These are phyloP conservation scores for Penaeus monodon DNA, from an alignment of 2,888 invertebrate genomes.

Conservation along the genomic window DNA sequence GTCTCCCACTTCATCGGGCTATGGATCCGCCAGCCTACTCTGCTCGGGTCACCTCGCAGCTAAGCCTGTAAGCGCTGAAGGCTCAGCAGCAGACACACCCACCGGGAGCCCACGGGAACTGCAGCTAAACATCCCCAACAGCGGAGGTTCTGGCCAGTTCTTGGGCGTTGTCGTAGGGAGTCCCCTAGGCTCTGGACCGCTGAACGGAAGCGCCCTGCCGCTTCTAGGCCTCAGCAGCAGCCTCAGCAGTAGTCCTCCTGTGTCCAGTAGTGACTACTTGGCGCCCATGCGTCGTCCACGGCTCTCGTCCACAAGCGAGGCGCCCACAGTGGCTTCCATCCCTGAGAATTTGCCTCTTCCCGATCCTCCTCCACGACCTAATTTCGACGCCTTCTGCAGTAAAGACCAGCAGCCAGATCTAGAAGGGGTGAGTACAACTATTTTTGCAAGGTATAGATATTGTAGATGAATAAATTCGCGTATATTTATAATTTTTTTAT, in stretches of 20 bases:
- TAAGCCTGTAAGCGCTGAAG: not conserved
- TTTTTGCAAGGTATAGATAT: not conserved
- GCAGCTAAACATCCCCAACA: not conserved
- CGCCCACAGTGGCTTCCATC: conserved; percentile 63
- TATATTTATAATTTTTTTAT: not conserved
- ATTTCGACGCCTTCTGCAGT: not conserved
- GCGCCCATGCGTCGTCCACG: conserved; percentile 56
- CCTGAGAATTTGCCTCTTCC: conserved; percentile 63
- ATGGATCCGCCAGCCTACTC: conserved; percentile 18
- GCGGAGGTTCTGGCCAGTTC: conserved; percentile 27
- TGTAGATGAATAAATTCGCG: not conserved
- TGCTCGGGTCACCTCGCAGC: not conserved
- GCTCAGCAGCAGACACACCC: not conserved
- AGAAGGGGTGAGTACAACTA: not conserved
- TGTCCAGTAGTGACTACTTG: conserved; percentile 21
- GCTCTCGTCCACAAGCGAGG: conserved; percentile 61
- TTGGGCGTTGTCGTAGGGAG: conserved; percentile 63
- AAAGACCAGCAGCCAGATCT: not conserved
- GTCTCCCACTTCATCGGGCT: conserved; percentile 20
- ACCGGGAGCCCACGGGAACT: not conserved
- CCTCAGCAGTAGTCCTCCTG: conserved; percentile 34
- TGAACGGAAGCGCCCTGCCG: conserved; percentile 59
- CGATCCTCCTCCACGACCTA: conserved; percentile 49
- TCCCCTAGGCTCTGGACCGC: conserved; percentile 63
- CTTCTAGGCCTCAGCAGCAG: conserved; percentile 25